These are phyloP conservation scores for Onychomys torridus DNA, from an alignment of 2,797 vertebrate genomes.

Conservation along the genomic window DNA sequence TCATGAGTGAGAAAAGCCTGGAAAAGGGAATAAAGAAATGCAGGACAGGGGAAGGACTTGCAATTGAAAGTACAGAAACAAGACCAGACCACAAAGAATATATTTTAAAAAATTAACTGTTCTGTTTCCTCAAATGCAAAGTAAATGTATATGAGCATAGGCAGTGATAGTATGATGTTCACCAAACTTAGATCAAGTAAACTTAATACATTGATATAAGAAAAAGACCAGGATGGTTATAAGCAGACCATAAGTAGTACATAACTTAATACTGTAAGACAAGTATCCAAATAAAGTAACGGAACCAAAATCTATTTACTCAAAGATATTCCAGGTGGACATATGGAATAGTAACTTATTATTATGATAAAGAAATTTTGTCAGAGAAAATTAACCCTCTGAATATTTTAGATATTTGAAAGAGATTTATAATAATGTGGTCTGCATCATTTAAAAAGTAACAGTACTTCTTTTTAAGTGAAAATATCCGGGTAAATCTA, in stretches of 20 bases:
- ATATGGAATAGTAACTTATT: conserved; percentile 8
- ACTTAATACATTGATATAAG: background rate
- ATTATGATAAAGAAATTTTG: background rate
- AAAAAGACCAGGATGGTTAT: background rate
- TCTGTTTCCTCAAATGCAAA: background rate
- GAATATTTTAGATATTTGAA: background rate
- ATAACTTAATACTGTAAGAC: background rate
- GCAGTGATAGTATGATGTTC: background rate
- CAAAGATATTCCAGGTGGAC: background rate
- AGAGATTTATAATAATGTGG: background rate
- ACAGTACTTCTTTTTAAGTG: background rate
- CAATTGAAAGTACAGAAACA: background rate
- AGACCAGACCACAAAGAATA: background rate
- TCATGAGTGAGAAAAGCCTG: background rate
- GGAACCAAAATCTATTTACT: background rate
- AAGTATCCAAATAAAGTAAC: background rate
- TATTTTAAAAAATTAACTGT: background rate
- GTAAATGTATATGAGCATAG: background rate
- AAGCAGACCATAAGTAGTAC: background rate
- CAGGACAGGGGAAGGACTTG: background rate
- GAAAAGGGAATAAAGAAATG: background rate
- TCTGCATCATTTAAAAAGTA: background rate
- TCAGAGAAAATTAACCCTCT: background rate
- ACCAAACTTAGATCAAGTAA: background rate
- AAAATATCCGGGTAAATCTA: background rate